Evolutionary conservation across 2,797 vertebrate genomes (phyloP).

Genomic region (Corythornis leucogaster): DNA sequence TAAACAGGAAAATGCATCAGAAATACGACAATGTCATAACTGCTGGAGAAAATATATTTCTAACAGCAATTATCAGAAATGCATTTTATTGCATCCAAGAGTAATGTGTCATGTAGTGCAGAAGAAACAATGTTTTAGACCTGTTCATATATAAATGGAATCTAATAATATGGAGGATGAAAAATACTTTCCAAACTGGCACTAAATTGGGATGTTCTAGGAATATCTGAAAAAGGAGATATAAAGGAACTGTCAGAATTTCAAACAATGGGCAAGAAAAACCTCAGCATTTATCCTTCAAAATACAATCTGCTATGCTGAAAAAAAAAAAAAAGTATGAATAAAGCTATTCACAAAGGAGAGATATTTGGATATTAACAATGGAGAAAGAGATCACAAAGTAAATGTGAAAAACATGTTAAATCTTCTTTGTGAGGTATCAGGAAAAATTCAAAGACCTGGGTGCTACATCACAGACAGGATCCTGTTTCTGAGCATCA

Average conservation of each 20-base stretch:
- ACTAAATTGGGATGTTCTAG: neutral
- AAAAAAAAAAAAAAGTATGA: neutral
- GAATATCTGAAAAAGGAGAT: neutral
- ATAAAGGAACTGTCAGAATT: neutral
- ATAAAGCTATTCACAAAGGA: neutral
- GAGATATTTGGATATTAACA: neutral
- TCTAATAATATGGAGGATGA: neutral
- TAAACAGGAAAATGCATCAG: neutral
- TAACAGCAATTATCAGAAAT: neutral
- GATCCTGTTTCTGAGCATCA: neutral
- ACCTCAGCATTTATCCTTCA: neutral
- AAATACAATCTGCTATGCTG: neutral
- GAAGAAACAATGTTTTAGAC: neutral
- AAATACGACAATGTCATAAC: neutral
- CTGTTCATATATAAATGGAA: neutral
- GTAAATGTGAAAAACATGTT: slow-evolving; percentile 25
- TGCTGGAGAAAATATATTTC: neutral
- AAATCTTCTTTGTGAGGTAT: neutral
- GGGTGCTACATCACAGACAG: neutral
- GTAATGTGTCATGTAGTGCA: neutral
- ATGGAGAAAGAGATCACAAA: neutral
- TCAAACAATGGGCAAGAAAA: neutral
- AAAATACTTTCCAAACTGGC: neutral
- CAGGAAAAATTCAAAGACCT: slow-evolving; percentile 15
- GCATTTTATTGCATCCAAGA: neutral